Conservation (phyloP, 2,888 invertebrate species). For the Tanytarsus gracilentus region DNA sequence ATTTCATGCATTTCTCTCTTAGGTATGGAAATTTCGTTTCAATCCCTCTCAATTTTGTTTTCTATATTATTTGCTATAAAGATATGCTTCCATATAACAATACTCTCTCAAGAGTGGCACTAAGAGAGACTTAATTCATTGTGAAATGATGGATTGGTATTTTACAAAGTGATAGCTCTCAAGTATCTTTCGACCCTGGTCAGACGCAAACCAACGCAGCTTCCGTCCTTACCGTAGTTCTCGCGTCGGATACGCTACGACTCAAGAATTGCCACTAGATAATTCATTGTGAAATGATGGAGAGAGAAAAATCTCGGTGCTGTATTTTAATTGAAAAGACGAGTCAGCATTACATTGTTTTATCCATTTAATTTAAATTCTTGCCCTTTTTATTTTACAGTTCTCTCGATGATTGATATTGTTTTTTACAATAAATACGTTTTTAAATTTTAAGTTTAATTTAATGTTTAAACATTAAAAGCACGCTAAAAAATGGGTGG, state of each 20-base stretch:
- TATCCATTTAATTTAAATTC: not conserved
- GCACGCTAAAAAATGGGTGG: too few species aligned
- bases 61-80: not conserved
- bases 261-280: not conserved
- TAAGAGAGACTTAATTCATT: not conserved
- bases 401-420: too few species aligned
- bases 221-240: too few species aligned
- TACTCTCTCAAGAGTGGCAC: too few species aligned
- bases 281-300: constrained; percentile 17
- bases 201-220: too few species aligned
- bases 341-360: constrained; percentile 14
- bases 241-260: too few species aligned
- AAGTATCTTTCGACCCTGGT: too few species aligned
- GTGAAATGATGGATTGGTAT: not conserved
- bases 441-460: too few species aligned
- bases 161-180: too few species aligned
- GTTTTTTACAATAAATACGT: too few species aligned
- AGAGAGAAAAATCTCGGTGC: constrained; percentile 22
- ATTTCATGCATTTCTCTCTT: constrained; percentile 13
- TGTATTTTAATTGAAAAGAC: constrained; percentile 27
- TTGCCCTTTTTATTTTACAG: too few species aligned
- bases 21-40: constrained; percentile 27
- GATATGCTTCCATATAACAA: constrained; percentile 16
- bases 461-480: too few species aligned
- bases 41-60: not conserved